Evolutionary conservation across 2,888 invertebrate genomes (phyloP).

Genomic region (Hirtodrosophila confusa): DNA sequence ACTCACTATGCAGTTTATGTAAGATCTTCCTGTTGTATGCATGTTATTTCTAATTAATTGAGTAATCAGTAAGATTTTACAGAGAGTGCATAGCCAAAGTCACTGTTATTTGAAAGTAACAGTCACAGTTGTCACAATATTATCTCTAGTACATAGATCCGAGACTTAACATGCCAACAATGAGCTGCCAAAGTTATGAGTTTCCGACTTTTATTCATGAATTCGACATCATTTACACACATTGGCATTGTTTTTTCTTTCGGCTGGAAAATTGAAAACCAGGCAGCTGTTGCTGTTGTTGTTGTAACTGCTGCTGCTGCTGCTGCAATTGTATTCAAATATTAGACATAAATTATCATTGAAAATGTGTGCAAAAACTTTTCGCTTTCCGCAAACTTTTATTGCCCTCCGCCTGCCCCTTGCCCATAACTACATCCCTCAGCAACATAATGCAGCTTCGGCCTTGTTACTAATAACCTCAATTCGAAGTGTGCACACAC

Average conservation of each 20-base stretch:
- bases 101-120: too few species aligned
- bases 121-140: too few species aligned
- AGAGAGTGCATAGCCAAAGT: too few species aligned
- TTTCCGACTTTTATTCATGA: conserved; percentile 57
- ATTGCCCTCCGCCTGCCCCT: conserved; percentile 8
- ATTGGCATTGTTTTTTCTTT: conserved; percentile 50
- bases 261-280: conserved; percentile 33
- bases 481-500: conserved; percentile 58
- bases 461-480: conserved; percentile 80
- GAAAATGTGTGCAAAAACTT: conserved; percentile 65
- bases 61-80: too few species aligned
- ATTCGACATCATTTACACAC: conserved; percentile 63
- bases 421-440: conserved; percentile 10
- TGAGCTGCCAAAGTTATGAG: conserved; percentile 54
- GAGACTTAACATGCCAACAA: conserved; percentile 40
- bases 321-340: conserved; percentile 73
- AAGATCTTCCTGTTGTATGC: too few species aligned
- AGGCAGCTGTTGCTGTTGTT: conserved; percentile 45
- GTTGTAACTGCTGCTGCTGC: conserved; percentile 28
- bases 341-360: conserved; percentile 76
- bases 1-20: too few species aligned
- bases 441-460: conserved; percentile 53
- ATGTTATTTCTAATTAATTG: too few species aligned
- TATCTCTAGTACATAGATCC: conserved; percentile 5
- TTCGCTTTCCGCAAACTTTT: conserved; percentile 62